These are phyloP conservation scores for Etheostoma spectabile DNA, from an alignment of 2,113 vertebrate genomes.

Conservation along the genomic window DNA sequence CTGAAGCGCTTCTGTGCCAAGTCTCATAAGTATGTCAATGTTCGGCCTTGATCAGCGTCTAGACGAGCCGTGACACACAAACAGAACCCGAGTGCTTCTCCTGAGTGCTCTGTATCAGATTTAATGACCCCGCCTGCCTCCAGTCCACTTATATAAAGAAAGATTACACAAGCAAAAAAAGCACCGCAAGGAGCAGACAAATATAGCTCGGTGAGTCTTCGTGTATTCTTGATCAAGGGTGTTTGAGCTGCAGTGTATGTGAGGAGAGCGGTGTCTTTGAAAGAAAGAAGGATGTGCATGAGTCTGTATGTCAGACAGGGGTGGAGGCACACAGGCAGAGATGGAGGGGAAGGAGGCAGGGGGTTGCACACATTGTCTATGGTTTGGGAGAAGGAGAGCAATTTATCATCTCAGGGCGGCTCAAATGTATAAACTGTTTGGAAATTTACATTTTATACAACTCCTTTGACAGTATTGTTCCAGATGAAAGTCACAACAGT, in stretches of 20 bases:
- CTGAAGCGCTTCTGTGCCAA: constrained; percentile 36
- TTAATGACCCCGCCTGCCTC: constrained; percentile 68
- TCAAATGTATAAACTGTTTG: constrained; percentile 58
- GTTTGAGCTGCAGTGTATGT: constrained; percentile 57
- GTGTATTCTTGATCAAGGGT: constrained; percentile 68
- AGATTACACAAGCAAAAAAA: constrained; percentile 74
- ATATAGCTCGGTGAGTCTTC: constrained; percentile 68
- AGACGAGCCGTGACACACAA: constrained; percentile 64
- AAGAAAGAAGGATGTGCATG: constrained; percentile 55
- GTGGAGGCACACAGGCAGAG: constrained; percentile 46
- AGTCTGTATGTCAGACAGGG: constrained; percentile 57
- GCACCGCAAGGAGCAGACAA: constrained; percentile 48
- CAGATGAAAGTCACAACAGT: constrained; percentile 56
- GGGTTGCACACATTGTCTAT: constrained; percentile 21
- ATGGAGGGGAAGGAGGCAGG: constrained; percentile 38
- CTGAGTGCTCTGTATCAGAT: constrained; percentile 48
- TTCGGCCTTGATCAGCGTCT: constrained; percentile 69
- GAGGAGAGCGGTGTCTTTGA: constrained; percentile 56
- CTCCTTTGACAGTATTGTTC: constrained; percentile 44
- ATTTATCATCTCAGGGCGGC: constrained; percentile 61
- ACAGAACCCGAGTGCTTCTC: constrained; percentile 43
- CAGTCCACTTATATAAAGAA: constrained; percentile 76
- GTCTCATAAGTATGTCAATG: constrained; percentile 56
- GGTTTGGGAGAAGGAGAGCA: constrained; percentile 29
- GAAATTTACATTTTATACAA: constrained; percentile 68